Evolutionary conservation across 2,113 vertebrate species (phyloP).

Genomic region (Pandion haliaetus): DNA sequence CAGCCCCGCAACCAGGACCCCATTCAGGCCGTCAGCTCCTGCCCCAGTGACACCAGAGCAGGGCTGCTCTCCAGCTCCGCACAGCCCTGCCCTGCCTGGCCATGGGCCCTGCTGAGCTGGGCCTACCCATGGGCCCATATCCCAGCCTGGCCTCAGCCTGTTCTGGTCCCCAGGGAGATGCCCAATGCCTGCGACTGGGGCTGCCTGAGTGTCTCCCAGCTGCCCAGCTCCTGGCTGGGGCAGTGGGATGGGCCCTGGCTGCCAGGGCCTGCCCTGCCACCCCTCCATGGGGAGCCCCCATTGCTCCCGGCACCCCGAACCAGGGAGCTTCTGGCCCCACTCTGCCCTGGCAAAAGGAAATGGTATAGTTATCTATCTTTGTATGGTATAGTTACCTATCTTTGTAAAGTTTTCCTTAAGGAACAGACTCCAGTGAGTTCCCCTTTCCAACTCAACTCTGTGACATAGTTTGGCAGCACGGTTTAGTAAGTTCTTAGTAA

Average conservation of each 20-base stretch:
- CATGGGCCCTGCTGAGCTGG: not conserved
- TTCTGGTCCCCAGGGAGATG: not conserved
- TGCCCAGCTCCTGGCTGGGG: not conserved
- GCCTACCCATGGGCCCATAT: accelerated
- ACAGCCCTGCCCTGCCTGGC: not conserved
- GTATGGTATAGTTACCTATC: too few relatives aligned
- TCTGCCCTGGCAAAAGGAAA: not conserved
- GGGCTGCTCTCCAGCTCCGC: not conserved
- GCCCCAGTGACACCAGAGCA: not conserved
- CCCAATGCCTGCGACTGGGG: too few relatives aligned
- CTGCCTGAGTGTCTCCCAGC: not conserved
- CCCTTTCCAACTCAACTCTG: not conserved
- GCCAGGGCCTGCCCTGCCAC: not conserved
- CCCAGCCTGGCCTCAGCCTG: too few relatives aligned
- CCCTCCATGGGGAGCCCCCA: too few relatives aligned
- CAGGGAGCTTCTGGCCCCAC: not conserved
- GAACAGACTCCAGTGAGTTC: not conserved
- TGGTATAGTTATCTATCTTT: too few relatives aligned
- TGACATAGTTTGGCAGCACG: not conserved
- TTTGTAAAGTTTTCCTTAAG: not conserved
- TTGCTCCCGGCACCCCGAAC: accelerated
- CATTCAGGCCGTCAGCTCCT: too few relatives aligned
- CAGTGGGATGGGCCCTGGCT: not conserved
- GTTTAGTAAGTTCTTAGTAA: not conserved
- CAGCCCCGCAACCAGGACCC: not conserved